Evolutionary conservation across 2,113 vertebrate species (phyloP).

Genomic region (Rhabdomys dilectus): DNA sequence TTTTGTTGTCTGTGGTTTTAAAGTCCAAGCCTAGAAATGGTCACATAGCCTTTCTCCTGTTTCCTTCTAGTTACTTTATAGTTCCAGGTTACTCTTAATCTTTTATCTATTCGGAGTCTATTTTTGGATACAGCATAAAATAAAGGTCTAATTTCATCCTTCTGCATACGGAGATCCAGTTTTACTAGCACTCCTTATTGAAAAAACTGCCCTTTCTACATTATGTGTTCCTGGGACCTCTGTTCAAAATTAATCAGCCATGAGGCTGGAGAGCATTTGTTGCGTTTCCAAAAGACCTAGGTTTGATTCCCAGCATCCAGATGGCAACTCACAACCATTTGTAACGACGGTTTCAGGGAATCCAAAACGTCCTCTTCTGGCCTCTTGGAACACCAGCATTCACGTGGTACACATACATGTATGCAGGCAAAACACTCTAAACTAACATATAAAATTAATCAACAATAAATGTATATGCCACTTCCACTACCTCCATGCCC

Average conservation of each 20-base stretch:
- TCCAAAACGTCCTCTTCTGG: not conserved
- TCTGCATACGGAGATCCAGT: not conserved
- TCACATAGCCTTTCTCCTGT: not conserved
- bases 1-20: not conserved
- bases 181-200: not conserved
- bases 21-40: not conserved
- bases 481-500: not conserved
- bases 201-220: not conserved
- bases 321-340: not conserved
- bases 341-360: not conserved
- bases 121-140: not conserved
- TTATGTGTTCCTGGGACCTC: not conserved
- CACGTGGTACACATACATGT: not conserved
- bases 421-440: not conserved
- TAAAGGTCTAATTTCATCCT: not conserved
- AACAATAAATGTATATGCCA: not conserved
- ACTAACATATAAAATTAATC: not conserved
- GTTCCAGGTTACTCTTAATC: not conserved
- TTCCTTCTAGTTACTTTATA: not conserved
- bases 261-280: not conserved
- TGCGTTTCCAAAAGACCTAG: too few relatives aligned
- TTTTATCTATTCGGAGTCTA: not conserved
- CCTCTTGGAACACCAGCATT: not conserved
- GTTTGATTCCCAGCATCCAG: not conserved
- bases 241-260: not conserved